These are phyloP conservation scores for Balaeniceps rex DNA, from an alignment of 2,113 vertebrate species.

Conservation along the genomic window DNA sequence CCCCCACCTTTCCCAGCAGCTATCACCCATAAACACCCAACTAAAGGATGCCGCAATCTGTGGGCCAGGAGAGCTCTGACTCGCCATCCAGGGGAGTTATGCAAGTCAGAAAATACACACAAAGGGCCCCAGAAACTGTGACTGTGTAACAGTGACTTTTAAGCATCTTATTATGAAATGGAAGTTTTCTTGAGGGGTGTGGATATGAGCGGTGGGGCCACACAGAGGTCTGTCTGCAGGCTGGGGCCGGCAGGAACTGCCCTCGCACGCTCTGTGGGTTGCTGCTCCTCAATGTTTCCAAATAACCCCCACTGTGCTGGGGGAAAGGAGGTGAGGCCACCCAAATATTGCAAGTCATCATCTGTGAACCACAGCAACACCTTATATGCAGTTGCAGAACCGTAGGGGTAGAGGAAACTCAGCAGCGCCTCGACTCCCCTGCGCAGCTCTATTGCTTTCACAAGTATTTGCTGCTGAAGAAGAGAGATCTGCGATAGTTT, in stretches of 20 bases:
- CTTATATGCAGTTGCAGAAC: neutral
- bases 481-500: neutral
- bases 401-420: neutral
- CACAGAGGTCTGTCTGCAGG: neutral
- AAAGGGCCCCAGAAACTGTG: neutral
- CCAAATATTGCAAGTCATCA: neutral
- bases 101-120: neutral
- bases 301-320: neutral
- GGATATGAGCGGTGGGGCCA: neutral
- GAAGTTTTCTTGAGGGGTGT: neutral
- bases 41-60: neutral
- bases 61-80: neutral
- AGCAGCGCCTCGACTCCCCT: neutral
- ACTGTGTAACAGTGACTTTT: neutral
- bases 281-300: neutral
- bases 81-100: neutral
- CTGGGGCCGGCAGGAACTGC: neutral
- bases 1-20: neutral
- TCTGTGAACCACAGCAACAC: neutral
- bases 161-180: neutral
- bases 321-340: neutral
- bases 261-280: neutral
- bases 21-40: neutral
- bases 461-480: neutral
- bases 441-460: rapidly evolving